Conservation (phyloP, 2,113 vertebrate genomes). For the Neogobius melanostomus region DNA sequence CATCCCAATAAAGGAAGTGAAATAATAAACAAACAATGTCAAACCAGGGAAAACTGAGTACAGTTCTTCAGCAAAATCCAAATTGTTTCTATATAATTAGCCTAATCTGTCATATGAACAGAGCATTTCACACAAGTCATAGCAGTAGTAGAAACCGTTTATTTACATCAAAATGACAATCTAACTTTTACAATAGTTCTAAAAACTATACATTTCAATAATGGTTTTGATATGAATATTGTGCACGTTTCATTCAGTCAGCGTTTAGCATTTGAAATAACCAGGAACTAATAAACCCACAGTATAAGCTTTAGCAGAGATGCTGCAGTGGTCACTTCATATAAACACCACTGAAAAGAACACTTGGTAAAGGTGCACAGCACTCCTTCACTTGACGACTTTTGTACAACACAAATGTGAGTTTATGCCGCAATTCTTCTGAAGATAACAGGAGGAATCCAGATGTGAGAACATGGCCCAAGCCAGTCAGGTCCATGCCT, state of each 20-base stretch:
- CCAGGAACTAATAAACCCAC: neutral
- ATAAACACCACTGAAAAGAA: constrained; percentile 44
- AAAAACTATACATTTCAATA: constrained; percentile 55
- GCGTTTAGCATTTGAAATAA: constrained; percentile 1
- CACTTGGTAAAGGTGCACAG: constrained; percentile 58
- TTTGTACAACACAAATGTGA: constrained; percentile 24
- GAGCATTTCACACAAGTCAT: constrained; percentile 7
- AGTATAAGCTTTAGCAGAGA: constrained; percentile 11
- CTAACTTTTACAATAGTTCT: constrained; percentile 51
- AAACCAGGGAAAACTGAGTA: too few species aligned
- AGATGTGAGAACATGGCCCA: constrained; percentile 49
- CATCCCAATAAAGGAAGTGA: too few species aligned
- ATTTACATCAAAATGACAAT: constrained; percentile 68
- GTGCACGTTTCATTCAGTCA: constrained; percentile 32
- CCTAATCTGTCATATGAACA: neutral
- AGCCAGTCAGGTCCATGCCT: constrained; percentile 55
- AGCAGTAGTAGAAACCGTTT: constrained; percentile 55
- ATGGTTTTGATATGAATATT: constrained; percentile 30
- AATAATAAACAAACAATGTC: too few species aligned
- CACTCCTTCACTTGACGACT: constrained; percentile 42
- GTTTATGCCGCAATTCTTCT: constrained; percentile 30
- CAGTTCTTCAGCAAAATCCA: too few species aligned
- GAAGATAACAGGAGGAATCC: constrained; percentile 32
- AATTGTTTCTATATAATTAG: too few species aligned
- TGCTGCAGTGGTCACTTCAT: constrained; percentile 17